Percentiles rank a stretch among this genome's conserved stretches.
Conservation (phyloP, 2,888 invertebrate genomes). For the Aporophyla nigra region DNA sequence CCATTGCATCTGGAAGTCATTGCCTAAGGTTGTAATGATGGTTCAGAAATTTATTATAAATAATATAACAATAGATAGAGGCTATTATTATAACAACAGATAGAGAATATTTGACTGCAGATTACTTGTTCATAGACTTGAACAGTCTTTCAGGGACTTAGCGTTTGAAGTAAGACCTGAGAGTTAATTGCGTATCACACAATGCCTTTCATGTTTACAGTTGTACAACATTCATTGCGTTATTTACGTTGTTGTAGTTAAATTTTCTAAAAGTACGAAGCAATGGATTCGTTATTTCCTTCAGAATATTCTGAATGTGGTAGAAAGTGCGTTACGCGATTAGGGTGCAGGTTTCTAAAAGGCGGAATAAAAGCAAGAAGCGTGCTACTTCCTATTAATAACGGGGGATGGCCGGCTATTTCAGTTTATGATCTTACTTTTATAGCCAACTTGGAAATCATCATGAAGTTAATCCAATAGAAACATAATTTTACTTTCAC, state of each 20-base stretch:
- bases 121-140: background rate
- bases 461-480: slow-evolving; percentile 26
- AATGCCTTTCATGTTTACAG: background rate
- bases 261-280: too few relatives aligned
- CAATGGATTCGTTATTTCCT: background rate
- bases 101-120: background rate
- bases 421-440: slow-evolving; percentile 32
- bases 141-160: background rate
- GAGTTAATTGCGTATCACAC: background rate
- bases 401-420: slow-evolving; percentile 20
- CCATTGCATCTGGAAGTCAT: background rate
- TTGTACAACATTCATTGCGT: background rate
- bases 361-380: background rate
- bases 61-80: background rate
- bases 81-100: background rate
- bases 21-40: background rate
- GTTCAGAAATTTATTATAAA: background rate
- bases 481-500: slow-evolving; percentile 31
- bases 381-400: slow-evolving; percentile 37
- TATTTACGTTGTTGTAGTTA: background rate
- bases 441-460: slow-evolving; percentile 33
- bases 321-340: background rate
- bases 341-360: slow-evolving; percentile 16
- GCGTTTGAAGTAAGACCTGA: background rate
- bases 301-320: background rate